Conservation (phyloP, 2,888 invertebrate species). For the Phyllotreta cruciferae region DNA sequence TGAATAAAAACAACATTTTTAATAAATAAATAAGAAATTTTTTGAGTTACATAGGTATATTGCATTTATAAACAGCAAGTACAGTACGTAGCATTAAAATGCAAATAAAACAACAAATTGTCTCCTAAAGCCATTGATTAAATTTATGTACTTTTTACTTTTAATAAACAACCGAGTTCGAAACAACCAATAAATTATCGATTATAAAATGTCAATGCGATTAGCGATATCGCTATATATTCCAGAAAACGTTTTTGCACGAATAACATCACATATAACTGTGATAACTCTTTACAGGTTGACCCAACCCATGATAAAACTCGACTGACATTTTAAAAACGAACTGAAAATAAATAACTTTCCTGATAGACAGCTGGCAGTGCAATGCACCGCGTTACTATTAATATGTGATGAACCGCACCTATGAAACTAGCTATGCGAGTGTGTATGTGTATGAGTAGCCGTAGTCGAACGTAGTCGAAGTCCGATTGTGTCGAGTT, state of each 20-base stretch:
- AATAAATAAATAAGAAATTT: no score
- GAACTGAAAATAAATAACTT: constrained; percentile 29
- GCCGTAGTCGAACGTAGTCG: constrained; percentile 18
- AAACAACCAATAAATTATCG: no score
- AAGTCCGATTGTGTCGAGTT: constrained; percentile 11
- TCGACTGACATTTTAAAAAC: constrained; percentile 28
- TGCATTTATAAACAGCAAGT: no score
- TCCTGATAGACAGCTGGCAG: constrained; percentile 41
- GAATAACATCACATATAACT: constrained; percentile 4
- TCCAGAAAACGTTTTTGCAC: constrained; percentile 2
- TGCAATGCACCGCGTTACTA: constrained; percentile 53
- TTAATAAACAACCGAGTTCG: no score
- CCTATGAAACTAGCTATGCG: constrained; percentile 41
- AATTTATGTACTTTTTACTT: no score
- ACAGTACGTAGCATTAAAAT: no score
- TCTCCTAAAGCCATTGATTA: no score
- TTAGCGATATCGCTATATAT: no score
- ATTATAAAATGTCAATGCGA: no score
- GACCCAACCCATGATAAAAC: constrained; percentile 23
- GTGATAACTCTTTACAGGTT: constrained; percentile 13
- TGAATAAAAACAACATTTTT: no score
- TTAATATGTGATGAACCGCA: constrained; percentile 53
- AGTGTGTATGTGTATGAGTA: constrained; percentile 14
- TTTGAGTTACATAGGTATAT: no score
- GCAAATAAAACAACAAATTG: no score